A percentile compares a stretch with the other conserved stretches of the same genome.
phyloP scores from a whole-genome alignment of 2,113 vertebrate genomes.

The Aramus guarauna region DNA sequence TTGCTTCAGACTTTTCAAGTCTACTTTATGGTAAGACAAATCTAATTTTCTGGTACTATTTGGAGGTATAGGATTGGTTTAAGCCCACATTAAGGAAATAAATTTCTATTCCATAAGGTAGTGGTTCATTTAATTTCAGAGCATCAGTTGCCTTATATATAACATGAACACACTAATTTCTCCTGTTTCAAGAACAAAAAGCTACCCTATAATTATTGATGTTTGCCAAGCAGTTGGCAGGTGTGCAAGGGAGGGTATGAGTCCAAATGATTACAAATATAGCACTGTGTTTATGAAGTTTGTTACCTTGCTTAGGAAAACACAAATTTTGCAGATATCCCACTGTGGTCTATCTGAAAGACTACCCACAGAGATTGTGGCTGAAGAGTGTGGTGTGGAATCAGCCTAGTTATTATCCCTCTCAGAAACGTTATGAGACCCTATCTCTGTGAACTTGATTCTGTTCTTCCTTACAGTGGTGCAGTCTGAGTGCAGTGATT shows the following conservation, averaged over 20 bases:
- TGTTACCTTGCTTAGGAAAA: background rate
- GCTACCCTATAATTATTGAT: background rate
- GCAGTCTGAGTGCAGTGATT: background rate
- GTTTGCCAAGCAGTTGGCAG: background rate
- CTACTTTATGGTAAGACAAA: background rate
- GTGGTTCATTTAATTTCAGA: background rate
- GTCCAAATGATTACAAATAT: background rate
- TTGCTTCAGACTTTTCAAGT: background rate
- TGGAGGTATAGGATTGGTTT: background rate
- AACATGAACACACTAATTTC: background rate
- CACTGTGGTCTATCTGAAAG: background rate
- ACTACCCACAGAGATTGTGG: background rate
- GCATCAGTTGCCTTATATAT: background rate
- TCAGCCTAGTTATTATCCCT: background rate
- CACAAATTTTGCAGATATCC: background rate
- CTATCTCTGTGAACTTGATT: background rate
- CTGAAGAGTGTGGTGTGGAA: background rate
- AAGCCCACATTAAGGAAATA: background rate
- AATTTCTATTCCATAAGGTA: background rate
- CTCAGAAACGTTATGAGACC: background rate
- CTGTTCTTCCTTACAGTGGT: background rate
- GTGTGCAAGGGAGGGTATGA: background rate
- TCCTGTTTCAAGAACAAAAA: background rate
- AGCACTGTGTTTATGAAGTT: background rate
- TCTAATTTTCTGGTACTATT: background rate